phyloP scores from a whole-genome alignment of 2,888 invertebrate genomes.

The Tenthredo scrophulariae region DNA sequence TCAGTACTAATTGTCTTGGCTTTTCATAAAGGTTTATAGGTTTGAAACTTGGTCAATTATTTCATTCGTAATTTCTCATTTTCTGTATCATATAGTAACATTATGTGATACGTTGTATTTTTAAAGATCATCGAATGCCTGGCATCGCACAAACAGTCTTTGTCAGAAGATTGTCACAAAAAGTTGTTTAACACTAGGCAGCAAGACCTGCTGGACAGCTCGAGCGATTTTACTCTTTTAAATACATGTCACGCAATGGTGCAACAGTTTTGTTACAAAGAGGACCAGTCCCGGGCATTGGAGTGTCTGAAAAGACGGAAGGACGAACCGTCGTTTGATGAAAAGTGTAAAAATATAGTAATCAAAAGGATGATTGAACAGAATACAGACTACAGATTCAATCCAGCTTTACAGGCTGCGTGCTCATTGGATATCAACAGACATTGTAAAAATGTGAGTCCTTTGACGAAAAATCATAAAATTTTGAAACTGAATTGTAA shows the following conservation, averaged over 20 bases:
- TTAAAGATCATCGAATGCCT: constrained; percentile 91
- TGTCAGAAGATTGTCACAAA: constrained; percentile 87
- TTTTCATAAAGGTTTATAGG: too few species aligned
- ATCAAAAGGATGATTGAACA: constrained; percentile 94
- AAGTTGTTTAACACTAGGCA: constrained; percentile 92
- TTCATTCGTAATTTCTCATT: background rate
- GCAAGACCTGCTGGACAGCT: constrained; percentile 92
- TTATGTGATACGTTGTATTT: constrained; percentile 52
- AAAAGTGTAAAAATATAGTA: constrained; percentile 91
- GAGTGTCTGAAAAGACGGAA: constrained; percentile 90
- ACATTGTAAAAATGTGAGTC: constrained; percentile 82
- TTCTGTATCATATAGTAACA: background rate
- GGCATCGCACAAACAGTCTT: constrained; percentile 79
- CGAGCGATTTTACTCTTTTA: constrained; percentile 91
- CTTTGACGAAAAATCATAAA: constrained; percentile 67
- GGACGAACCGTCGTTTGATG: constrained; percentile 89
- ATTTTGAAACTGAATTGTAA: background rate
- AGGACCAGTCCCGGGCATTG: constrained; percentile 85
- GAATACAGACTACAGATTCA: constrained; percentile 93
- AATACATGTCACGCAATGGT: constrained; percentile 93
- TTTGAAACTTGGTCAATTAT: too few species aligned
- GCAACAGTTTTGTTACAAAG: constrained; percentile 89
- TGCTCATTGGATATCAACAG: constrained; percentile 91
- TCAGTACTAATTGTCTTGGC: too few species aligned
- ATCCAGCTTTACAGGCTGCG: constrained; percentile 89